Evolutionary conservation across 2,888 invertebrate species (phyloP).

Genomic region (Dynastes tityus): DNA sequence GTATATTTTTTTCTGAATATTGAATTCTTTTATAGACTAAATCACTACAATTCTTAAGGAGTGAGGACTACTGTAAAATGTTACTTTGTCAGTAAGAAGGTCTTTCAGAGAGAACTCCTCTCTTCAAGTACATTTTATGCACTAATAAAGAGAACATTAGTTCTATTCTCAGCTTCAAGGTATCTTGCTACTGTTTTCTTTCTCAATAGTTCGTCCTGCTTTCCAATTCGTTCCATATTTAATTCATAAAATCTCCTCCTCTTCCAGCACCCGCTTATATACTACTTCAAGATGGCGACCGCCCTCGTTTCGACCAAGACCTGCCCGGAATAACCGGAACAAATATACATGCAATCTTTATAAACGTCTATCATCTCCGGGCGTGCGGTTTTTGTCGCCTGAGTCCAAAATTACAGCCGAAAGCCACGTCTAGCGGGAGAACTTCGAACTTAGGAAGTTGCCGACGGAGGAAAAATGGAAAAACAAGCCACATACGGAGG

Average conservation of each 20-base stretch:
- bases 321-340: constrained; percentile 18
- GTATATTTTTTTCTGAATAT: too few relatives aligned
- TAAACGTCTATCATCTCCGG: constrained; percentile 7
- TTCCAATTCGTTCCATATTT: neutral
- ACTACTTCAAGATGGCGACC: neutral
- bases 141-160: too few relatives aligned
- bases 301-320: neutral
- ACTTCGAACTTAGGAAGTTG: neutral
- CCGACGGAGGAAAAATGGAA: neutral
- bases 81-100: too few relatives aligned
- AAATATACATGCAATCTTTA: constrained; percentile 25
- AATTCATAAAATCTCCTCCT: neutral
- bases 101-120: too few relatives aligned
- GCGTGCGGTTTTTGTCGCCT: neutral
- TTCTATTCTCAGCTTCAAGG: too few relatives aligned
- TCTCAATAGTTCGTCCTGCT: too few relatives aligned
- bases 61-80: too few relatives aligned
- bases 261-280: neutral
- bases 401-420: neutral
- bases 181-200: too few relatives aligned
- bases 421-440: neutral
- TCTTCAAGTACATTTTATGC: too few relatives aligned
- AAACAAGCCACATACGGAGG: neutral
- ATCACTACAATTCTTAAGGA: too few relatives aligned
- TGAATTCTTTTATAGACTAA: too few relatives aligned